phyloP scores from a whole-genome alignment of 2,113 vertebrate species.

The Sander lucioperca region DNA sequence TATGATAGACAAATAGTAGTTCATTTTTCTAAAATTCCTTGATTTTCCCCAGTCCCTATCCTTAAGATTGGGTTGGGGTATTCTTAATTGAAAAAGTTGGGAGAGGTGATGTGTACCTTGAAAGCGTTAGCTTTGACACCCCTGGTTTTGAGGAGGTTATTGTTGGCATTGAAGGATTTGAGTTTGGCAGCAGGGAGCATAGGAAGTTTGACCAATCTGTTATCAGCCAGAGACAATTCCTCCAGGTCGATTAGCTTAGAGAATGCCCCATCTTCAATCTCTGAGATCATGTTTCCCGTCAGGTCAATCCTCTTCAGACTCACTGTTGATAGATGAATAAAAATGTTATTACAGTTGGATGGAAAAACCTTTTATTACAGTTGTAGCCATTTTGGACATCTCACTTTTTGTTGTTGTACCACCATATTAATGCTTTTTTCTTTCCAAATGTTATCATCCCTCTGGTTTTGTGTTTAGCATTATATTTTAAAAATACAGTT shows the following conservation, averaged over 20 bases:
- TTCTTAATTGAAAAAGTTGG: not conserved
- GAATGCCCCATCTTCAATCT: conserved; percentile 96
- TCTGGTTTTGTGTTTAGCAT: too few relatives aligned
- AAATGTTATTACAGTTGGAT: not conserved
- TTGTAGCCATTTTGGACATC: not conserved
- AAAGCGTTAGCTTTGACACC: conserved; percentile 96
- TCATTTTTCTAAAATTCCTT: not conserved
- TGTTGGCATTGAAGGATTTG: conserved; percentile 90
- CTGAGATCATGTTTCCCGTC: conserved; percentile 93
- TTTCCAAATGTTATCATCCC: too few relatives aligned
- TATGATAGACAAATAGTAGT: too few relatives aligned
- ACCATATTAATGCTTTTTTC: not conserved
- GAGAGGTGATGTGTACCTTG: conserved; percentile 85
- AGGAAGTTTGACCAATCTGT: conserved; percentile 92
- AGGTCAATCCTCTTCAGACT: conserved; percentile 96
- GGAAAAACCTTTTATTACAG: not conserved
- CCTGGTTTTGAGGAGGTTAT: conserved; percentile 93
- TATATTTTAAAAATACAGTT: not conserved
- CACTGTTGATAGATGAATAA: conserved; percentile 79
- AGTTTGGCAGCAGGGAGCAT: conserved; percentile 90
- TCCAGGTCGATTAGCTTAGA: conserved; percentile 90
- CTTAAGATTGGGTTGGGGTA: not conserved
- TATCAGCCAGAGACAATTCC: conserved; percentile 94
- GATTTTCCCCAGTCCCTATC: not conserved
- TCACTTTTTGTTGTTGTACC: not conserved